Evolutionary conservation across 2,113 vertebrate genomes (phyloP).

Genomic region (Oryzias woworae): DNA sequence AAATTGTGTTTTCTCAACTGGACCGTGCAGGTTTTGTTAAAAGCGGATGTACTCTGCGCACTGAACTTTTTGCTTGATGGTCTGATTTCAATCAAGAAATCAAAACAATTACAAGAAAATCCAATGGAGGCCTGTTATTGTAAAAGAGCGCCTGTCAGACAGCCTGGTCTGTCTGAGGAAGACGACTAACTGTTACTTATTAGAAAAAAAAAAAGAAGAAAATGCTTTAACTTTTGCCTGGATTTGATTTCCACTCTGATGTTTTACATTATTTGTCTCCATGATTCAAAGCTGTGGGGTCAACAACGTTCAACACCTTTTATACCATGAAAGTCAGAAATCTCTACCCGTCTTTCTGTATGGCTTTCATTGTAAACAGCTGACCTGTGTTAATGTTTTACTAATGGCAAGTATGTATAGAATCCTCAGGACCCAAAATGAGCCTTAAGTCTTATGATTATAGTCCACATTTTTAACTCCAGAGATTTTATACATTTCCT

Average conservation of each 20-base stretch:
- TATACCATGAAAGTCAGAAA: conserved; percentile 38
- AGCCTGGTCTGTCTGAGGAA: conserved; percentile 15
- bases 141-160: conserved; percentile 29
- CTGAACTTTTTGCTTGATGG: conserved; percentile 41
- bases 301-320: conserved; percentile 31
- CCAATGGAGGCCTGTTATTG: conserved; percentile 3
- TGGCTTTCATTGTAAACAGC: conserved; percentile 49
- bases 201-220: not conserved
- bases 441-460: conserved; percentile 77
- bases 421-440: conserved; percentile 80
- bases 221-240: conserved; percentile 48
- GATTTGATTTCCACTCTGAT: conserved; percentile 44
- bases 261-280: conserved; percentile 29
- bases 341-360: conserved; percentile 5
- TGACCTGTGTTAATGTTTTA: conserved; percentile 50
- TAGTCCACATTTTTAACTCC: conserved; percentile 37
- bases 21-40: conserved; percentile 33
- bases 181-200: conserved; percentile 33
- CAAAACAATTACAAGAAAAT: conserved; percentile 9
- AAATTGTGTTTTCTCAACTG: conserved; percentile 32
- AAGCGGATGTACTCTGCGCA: conserved; percentile 40
- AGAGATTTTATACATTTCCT: conserved; percentile 43
- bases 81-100: conserved; percentile 31
- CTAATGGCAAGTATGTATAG: conserved; percentile 59
- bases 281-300: conserved; percentile 59